phyloP scores from a whole-genome alignment of 1,140 invertebrate genomes.

The Euglossa dilemma region DNA sequence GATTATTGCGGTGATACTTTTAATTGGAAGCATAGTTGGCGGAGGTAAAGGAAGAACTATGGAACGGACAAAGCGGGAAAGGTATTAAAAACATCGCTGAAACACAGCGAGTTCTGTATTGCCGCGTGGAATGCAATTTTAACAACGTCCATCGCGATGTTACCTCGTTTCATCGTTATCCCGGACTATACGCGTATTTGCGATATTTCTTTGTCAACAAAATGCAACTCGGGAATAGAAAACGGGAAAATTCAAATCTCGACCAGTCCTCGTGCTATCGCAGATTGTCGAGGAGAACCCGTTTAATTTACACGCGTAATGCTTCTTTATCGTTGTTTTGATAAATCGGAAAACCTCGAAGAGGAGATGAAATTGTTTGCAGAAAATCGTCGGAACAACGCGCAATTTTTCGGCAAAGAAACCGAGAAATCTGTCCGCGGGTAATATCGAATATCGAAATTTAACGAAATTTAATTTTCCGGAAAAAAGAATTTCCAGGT shows the following conservation, averaged over 20 bases:
- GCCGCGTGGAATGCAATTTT: conserved; percentile 41
- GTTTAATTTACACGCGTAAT: no score
- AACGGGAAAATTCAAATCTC: not conserved
- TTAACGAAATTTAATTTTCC: not conserved
- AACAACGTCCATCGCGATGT: conserved; percentile 29
- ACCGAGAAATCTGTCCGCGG: no score
- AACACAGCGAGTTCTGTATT: conserved; percentile 17
- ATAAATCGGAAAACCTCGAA: no score
- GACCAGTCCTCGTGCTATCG: no score
- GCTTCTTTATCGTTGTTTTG: no score
- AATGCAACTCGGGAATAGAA: no score
- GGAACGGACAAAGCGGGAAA: conserved; percentile 13
- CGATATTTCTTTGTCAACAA: conserved; percentile 19
- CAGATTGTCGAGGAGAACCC: not conserved
- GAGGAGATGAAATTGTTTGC: no score
- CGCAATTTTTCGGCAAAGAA: not conserved
- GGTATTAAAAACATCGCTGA: conserved; percentile 21
- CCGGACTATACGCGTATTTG: conserved; percentile 11
- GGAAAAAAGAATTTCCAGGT: not conserved
- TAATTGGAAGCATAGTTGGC: not conserved
- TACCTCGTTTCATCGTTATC: conserved; percentile 19
- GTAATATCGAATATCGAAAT: not conserved
- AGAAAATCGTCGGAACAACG: no score
- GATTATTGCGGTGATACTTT: conserved; percentile 1
- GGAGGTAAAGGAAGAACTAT: not conserved